phyloP scores from a whole-genome alignment of 2,888 invertebrate genomes.

The Drosophila nr. medialis region DNA sequence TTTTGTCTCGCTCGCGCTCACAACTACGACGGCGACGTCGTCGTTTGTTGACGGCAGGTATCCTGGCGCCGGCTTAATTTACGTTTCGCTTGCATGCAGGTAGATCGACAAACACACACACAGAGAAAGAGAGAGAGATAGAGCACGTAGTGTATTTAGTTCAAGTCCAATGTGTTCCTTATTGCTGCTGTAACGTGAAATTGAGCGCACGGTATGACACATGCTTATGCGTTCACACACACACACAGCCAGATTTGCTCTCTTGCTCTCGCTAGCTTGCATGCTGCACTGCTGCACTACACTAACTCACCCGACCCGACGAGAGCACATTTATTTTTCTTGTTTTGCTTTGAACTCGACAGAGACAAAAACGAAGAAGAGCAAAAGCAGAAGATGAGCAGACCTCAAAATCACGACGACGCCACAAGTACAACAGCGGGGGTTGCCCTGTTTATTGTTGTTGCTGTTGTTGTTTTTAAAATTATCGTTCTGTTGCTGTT shows the following conservation, averaged over 20 bases:
- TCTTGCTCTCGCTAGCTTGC: constrained; percentile 13
- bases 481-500: constrained; percentile 35
- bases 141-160: constrained; percentile 48
- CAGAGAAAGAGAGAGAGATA: constrained; percentile 3
- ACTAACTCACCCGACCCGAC: constrained; percentile 47
- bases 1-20: constrained; percentile 57
- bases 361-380: constrained; percentile 14
- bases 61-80: constrained; percentile 82
- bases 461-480: constrained; percentile 31
- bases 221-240: constrained; percentile 39
- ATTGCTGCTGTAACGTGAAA: constrained; percentile 60
- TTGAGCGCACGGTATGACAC: constrained; percentile 59
- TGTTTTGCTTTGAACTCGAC: constrained; percentile 45
- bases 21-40: constrained; percentile 25
- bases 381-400: constrained; percentile 41
- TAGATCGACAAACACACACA: constrained; percentile 18
- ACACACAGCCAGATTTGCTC: constrained; percentile 11
- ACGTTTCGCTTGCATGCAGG: constrained; percentile 57
- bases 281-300: constrained; percentile 15
- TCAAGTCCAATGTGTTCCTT: constrained; percentile 69
- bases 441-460: constrained; percentile 50
- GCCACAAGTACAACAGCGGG: constrained; percentile 53
- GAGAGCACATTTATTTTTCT: constrained; percentile 60
- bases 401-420: constrained; percentile 59
- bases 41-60: constrained; percentile 71